Percentiles rank a stretch among this genome's conserved stretches.
Conservation (phyloP, 2,113 vertebrate genomes). For the Canis aureus region DNA sequence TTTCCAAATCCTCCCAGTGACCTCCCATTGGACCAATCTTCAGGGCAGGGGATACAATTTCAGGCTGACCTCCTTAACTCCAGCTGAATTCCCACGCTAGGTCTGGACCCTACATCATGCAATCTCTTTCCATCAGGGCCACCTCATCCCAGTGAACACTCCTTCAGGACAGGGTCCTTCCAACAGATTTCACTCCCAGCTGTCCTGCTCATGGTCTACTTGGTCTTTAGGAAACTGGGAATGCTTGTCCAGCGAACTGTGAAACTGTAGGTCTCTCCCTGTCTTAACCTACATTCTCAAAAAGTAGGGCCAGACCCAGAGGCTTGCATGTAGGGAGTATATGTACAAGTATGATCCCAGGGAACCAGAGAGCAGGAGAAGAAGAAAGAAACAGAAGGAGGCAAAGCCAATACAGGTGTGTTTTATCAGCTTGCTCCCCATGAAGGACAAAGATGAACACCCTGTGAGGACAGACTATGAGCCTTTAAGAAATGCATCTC, state of each 20-base stretch:
- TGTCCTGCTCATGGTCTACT: neutral
- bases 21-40: neutral
- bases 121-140: neutral
- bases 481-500: neutral
- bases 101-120: no score
- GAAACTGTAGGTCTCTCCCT: neutral
- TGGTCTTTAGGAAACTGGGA: neutral
- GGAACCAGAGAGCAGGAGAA: neutral
- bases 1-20: neutral
- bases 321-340: neutral
- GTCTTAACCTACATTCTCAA: neutral
- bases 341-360: neutral
- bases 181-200: neutral
- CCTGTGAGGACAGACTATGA: fast-evolving
- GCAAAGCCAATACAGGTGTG: neutral
- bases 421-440: neutral
- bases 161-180: neutral
- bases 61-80: neutral
- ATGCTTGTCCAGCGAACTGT: neutral
- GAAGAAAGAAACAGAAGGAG: neutral
- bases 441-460: neutral
- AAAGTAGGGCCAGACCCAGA: neutral
- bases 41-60: neutral
- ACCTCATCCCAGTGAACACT: neutral
- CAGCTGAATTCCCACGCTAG: neutral